Base-by-base conservation (phyloP, 2,888 invertebrate genomes). In the Nematopogon swammerdamellus region DNA sequence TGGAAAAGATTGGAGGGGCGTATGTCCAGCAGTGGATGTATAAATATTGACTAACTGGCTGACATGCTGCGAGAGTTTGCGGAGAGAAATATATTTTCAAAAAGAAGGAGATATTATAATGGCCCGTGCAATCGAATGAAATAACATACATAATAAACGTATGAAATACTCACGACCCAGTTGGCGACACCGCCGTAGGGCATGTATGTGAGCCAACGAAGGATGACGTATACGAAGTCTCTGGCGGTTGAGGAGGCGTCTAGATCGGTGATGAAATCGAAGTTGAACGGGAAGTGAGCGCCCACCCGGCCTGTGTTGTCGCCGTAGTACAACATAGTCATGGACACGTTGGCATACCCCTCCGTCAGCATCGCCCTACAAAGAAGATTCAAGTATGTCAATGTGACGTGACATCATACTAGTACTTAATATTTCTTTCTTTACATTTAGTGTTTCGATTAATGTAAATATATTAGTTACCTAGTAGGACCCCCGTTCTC, bases 271-370 rank as follows among this genome's bases (percentile, higher is more conserved):
- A 87, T 72, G 53, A 88, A 73, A 57, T 83, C 77, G 51, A 87
- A 87, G 63, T 88, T 88, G 61, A 87, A 86, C 0, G 87, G 85
- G 50, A 87, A 81, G 54, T 87, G 83, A 0, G 84, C 76, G 0
- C 85, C 84, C 3, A 59, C 49, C 1, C 61, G 59, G 61, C 52
- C 62, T 1, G 62, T 50, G 54, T 70, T 77, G 56, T 74, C 72
- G 1, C 85, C 83, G 59, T 86, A 88, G 64, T 84, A 88, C 52
- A 80, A 60, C 82, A 86, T 83, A 0, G 83, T 80, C 58, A 74
- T 68, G 1, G 67, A 62, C 0, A 83, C 62, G 8, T 81, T 74
- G 0, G 84, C 81, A 57, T 85, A 86, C 0, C 81, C 85, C 62
- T 88, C 87, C 0, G 82, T 77, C 62, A 88, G 74, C 18, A 87